A percentile compares a stretch with the other conserved stretches of the same genome.
Evolutionary conservation across 2,888 invertebrate species (phyloP).

Genomic region (Drosophila pseudotalamancana): DNA sequence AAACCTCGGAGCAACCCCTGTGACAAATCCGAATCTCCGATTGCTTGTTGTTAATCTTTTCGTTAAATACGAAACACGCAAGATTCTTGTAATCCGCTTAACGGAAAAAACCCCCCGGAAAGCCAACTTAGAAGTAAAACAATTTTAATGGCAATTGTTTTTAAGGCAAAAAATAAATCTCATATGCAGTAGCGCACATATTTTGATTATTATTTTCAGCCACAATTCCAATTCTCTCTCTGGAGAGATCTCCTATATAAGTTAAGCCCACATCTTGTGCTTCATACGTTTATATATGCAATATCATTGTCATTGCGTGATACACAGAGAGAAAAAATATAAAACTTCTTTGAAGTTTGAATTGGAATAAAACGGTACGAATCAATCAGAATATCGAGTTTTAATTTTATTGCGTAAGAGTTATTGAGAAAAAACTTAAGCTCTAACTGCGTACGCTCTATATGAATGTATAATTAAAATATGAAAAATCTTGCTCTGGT

Average conservation of each 20-base stretch:
- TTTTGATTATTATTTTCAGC: slow-evolving; percentile 51
- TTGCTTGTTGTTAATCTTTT: slow-evolving; percentile 66
- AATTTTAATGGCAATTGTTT: slow-evolving; percentile 42
- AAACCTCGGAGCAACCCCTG: slow-evolving; percentile 53
- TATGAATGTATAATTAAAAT: too few relatives aligned
- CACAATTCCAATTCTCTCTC: slow-evolving; percentile 24
- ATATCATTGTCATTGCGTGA: slow-evolving; percentile 46
- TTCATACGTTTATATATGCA: too few relatives aligned
- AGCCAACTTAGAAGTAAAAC: slow-evolving; percentile 7
- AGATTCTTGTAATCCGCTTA: slow-evolving; percentile 73
- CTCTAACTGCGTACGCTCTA: too few relatives aligned
- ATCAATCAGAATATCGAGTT: too few relatives aligned
- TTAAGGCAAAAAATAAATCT: slow-evolving; percentile 13
- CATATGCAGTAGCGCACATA: slow-evolving; percentile 26
- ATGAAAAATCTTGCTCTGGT: too few relatives aligned
- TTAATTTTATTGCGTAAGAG: too few relatives aligned
- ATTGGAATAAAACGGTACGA: too few relatives aligned
- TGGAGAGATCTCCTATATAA: not conserved
- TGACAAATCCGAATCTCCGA: slow-evolving; percentile 62
- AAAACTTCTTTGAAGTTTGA: too few relatives aligned
- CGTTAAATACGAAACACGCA: slow-evolving; percentile 77
- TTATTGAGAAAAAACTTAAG: too few relatives aligned
- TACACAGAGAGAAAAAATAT: too few relatives aligned
- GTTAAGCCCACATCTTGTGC: slow-evolving; percentile 22
- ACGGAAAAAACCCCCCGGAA: too few relatives aligned